Percentiles rank a stretch among this genome's conserved stretches.
Evolutionary conservation across 2,797 vertebrate species (phyloP).

Genomic region (Phoebastria nigripes): DNA sequence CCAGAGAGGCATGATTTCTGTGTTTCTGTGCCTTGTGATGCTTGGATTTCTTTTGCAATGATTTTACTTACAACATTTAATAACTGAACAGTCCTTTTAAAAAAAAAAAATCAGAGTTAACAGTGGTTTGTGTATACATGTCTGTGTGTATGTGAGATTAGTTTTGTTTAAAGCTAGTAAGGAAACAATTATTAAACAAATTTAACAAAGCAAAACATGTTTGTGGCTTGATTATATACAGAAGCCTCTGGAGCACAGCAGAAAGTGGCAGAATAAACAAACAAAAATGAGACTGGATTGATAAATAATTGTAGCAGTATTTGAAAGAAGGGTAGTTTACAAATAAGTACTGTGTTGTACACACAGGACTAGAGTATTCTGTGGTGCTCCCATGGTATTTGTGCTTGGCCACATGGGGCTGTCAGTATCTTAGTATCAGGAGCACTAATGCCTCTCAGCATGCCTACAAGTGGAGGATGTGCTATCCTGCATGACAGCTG

Average conservation of each 20-base stretch:
- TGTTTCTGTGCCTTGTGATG: neutral
- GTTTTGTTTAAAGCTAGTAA: conserved; percentile 31
- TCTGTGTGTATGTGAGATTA: neutral
- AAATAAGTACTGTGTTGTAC: neutral
- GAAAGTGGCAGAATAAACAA: conserved; percentile 39
- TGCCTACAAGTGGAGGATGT: neutral
- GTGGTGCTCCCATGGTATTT: neutral
- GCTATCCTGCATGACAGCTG: neutral
- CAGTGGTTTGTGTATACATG: accelerated
- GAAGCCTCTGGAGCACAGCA: neutral
- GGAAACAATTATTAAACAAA: conserved; percentile 26
- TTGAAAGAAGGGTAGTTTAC: neutral
- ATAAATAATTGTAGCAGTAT: neutral
- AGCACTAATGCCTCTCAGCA: neutral
- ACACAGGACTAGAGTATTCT: neutral
- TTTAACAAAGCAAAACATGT: neutral
- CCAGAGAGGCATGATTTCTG: neutral
- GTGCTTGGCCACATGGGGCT: neutral
- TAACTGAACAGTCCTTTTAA: neutral
- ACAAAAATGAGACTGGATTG: neutral
- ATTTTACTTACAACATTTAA: neutral
- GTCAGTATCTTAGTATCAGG: neutral
- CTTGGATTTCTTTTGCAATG: neutral
- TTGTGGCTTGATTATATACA: neutral
- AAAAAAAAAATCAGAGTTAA: neutral